A percentile compares a stretch with the other conserved stretches of the same genome.
phyloP scores from a whole-genome alignment of 2,113 vertebrate species.

The Serilophus lunatus region DNA sequence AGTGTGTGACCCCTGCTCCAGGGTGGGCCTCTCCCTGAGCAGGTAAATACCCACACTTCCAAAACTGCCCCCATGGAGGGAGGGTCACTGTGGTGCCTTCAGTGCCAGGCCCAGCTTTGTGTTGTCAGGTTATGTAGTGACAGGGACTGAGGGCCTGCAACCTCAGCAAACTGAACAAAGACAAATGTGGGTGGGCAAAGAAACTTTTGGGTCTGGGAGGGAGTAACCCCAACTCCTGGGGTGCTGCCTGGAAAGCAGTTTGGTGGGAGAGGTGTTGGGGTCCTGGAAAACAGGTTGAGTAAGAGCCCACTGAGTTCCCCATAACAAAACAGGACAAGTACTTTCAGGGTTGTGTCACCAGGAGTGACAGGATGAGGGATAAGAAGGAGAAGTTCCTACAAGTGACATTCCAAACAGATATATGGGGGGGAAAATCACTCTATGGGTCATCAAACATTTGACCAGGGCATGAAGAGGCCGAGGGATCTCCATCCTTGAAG shows the following conservation, averaged over 20 bases:
- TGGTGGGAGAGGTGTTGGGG: neutral
- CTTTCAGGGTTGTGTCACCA: neutral
- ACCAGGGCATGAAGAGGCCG: neutral
- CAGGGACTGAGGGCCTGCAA: neutral
- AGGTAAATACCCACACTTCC: neutral
- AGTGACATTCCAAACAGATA: neutral
- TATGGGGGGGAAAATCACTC: neutral
- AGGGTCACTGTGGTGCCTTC: neutral
- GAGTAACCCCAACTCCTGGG: neutral
- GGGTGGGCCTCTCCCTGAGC: neutral
- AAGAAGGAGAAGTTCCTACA: neutral
- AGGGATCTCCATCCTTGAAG: neutral
- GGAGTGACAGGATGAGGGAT: neutral
- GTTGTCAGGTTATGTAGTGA: rapidly evolving
- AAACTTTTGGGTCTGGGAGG: neutral
- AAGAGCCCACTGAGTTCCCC: rapidly evolving
- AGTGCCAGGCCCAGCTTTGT: neutral
- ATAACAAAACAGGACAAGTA: neutral
- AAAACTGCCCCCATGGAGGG: neutral
- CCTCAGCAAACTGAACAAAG: no score
- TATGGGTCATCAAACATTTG: neutral
- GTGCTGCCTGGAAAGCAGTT: neutral
- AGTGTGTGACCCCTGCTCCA: neutral
- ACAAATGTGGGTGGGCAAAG: neutral
- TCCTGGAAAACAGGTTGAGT: neutral